Evolutionary conservation across 2,797 vertebrate species (phyloP).

Genomic region (Sandelia bainsii): DNA sequence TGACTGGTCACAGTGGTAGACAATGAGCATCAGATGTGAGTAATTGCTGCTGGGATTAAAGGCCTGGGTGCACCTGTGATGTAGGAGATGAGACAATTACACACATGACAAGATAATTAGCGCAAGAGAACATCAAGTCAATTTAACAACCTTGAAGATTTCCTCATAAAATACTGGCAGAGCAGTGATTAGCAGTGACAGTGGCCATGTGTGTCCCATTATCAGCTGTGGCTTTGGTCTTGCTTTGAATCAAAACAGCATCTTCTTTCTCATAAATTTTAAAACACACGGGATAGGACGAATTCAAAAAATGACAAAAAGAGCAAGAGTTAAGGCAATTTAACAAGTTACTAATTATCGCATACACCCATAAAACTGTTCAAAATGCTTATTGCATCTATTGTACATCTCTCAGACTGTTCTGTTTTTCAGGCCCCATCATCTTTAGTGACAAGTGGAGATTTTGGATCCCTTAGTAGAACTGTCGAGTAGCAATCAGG

Average conservation of each 20-base stretch:
- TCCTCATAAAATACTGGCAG: slow-evolving; percentile 46
- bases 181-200: slow-evolving; percentile 59
- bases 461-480: too few relatives aligned
- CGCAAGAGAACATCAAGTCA: slow-evolving; percentile 38
- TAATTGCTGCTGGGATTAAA: slow-evolving; percentile 65
- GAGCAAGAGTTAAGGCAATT: neutral
- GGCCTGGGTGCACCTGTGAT: slow-evolving; percentile 66
- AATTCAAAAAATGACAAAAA: slow-evolving; percentile 1
- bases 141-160: slow-evolving; percentile 64
- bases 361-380: too few relatives aligned
- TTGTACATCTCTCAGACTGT: neutral
- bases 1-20: slow-evolving; percentile 45
- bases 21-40: slow-evolving; percentile 77
- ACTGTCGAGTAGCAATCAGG: too few relatives aligned
- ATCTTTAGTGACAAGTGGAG: too few relatives aligned
- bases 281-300: neutral
- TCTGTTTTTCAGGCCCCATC: neutral
- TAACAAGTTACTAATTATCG: neutral
- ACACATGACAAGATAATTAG: slow-evolving; percentile 70
- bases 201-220: slow-evolving; percentile 76
- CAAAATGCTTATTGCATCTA: neutral
- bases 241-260: slow-evolving; percentile 29
- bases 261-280: slow-evolving; percentile 2
- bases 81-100: slow-evolving; percentile 64
- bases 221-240: slow-evolving; percentile 58